Evolutionary conservation across 2,888 invertebrate species (phyloP).

Genomic region (Timandra comae): DNA sequence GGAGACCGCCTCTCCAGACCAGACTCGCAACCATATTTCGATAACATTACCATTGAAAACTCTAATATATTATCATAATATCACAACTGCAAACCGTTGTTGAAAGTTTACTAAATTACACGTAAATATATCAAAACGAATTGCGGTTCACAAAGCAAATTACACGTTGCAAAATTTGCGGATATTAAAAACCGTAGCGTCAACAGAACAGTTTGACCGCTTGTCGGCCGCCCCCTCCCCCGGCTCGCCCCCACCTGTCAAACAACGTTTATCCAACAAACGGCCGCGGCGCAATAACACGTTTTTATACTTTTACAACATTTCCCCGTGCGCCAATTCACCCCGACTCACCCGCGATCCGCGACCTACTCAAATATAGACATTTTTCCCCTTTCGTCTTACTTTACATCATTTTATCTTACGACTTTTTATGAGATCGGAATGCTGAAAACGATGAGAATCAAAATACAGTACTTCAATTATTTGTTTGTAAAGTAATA

Average conservation of each 20-base stretch:
- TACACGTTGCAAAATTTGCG: conserved; percentile 31
- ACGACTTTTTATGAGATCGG: background rate
- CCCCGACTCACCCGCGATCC: conserved; percentile 23
- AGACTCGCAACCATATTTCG: conserved; percentile 45
- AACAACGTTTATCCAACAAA: conserved; percentile 67
- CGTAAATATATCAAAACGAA: conserved; percentile 6
- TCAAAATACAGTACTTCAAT: conserved; percentile 5
- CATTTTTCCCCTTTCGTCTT: conserved; percentile 35
- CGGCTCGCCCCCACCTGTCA: conserved; percentile 39
- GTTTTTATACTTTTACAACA: conserved; percentile 56
- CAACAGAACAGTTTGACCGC: conserved; percentile 48
- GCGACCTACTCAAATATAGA: conserved; percentile 36
- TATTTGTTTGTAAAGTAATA: conserved; percentile 5
- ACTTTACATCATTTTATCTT: conserved; percentile 22
- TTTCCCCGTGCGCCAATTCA: conserved; percentile 46
- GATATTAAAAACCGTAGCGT: conserved; percentile 53
- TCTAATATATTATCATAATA: conserved; percentile 48
- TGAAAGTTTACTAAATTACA: conserved; percentile 16
- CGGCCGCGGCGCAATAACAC: conserved; percentile 59
- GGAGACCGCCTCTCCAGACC: conserved; percentile 43
- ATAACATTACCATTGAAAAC: conserved; percentile 55
- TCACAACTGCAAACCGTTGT: conserved; percentile 29
- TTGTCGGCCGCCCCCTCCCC: conserved; percentile 22
- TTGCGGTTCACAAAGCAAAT: conserved; percentile 25
- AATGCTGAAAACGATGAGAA: too few relatives aligned